Evolutionary conservation across 2,113 vertebrate species (phyloP).

Genomic region (Baryphthengus martii): DNA sequence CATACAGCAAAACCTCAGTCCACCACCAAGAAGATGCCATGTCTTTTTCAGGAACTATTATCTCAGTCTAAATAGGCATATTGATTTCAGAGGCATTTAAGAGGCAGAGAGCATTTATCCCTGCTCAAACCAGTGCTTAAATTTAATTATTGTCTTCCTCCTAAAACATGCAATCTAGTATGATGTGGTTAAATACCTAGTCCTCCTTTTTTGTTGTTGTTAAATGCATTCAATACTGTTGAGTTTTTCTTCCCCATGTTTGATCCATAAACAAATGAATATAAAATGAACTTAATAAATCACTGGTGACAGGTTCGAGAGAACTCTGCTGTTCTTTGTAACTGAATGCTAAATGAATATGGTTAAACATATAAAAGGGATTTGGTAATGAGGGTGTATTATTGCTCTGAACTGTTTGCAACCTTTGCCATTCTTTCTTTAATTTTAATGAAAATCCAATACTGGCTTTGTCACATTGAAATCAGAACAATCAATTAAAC

Average conservation of each 20-base stretch:
- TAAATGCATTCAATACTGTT: slow-evolving; percentile 62
- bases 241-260: slow-evolving; percentile 49
- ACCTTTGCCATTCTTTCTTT: slow-evolving; percentile 21
- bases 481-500: slow-evolving; percentile 29
- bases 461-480: slow-evolving; percentile 7
- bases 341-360: slow-evolving; percentile 48
- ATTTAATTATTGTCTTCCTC: slow-evolving; percentile 67
- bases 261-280: slow-evolving; percentile 77
- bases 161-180: slow-evolving; percentile 9
- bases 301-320: slow-evolving; percentile 67
- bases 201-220: background rate
- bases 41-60: slow-evolving; percentile 14
- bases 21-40: background rate
- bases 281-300: slow-evolving; percentile 76
- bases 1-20: background rate
- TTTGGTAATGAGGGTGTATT: slow-evolving; percentile 35
- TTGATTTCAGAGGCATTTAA: slow-evolving; percentile 68
- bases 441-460: slow-evolving; percentile 47
- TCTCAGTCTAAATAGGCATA: slow-evolving; percentile 55
- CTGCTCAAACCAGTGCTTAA: slow-evolving; percentile 50
- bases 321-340: slow-evolving; percentile 48
- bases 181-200: slow-evolving; percentile 6
- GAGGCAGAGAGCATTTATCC: slow-evolving; percentile 35
- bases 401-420: slow-evolving; percentile 23
- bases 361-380: slow-evolving; percentile 23